Evolutionary conservation across 2,888 invertebrate species (phyloP), one percentile per base, ranked within the genome.

Genomic region (Dryocosmus kuriphilus): DNA sequence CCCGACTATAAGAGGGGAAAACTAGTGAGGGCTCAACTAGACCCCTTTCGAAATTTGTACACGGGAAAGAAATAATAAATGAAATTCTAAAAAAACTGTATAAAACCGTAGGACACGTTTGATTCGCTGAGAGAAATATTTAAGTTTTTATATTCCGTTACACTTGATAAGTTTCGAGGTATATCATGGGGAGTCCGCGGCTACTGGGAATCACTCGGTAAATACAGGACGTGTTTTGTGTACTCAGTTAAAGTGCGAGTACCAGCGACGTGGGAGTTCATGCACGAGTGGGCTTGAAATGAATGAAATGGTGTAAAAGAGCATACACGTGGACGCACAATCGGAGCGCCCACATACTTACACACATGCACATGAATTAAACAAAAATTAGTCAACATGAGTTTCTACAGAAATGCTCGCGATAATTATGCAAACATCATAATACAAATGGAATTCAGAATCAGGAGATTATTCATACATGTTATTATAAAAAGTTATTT

Each of bases 141-240:
- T 57, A 14, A 57, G 57, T 57, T 57, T 57, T 27, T 11, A 35
- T 35, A 35, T 35, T 57, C 57, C 5, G 24, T 24, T 57, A 11
- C 22, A 57, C 11, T 57, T 57, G 14, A 27, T 57, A 41, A 46
- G 60, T 77, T 80, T 80, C 75, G 60, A 74, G 65, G 77, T 75
- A 76, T 61, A 60, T 61, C 62, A 60, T 51, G 74, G 77, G 78
- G 51, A 62, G 60, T 75, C 57, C 60, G 61, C 60, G 61, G 73
- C 71, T 82, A 78, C 78, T 67, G 35, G 61, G 79, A 83, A 80
- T 80, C 78, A 77, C 46, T 83, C 75, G 55, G 78, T 46, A 80
- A 81, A 83, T 80, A 83, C 78, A 83, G 76, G 73, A 79, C 30
- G 76, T 73, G 75, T 83, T 79, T 79, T 78, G 75, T 80, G 75